A percentile compares a stretch with the other conserved stretches of the same genome.
phyloP scores from a whole-genome alignment of 2,888 invertebrate genomes.

The Noctuana brunneofusca region DNA sequence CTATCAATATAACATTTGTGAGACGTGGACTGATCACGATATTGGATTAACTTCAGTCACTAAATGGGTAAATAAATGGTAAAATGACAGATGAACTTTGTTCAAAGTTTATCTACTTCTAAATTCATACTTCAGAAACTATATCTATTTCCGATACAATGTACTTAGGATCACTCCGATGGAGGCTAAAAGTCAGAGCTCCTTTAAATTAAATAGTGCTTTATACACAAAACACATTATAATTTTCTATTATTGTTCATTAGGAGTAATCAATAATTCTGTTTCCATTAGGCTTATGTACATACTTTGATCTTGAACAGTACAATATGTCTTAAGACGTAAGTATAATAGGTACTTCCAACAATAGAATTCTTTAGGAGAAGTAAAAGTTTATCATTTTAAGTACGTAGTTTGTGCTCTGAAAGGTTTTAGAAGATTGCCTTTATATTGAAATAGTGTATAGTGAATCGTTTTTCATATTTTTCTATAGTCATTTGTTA shows the following conservation, averaged over 20 bases:
- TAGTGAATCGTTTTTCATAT: constrained; percentile 18
- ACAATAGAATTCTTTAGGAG: not conserved
- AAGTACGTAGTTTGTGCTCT: not conserved
- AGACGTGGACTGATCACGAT: too few species aligned
- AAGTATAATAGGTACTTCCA: not conserved
- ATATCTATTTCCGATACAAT: not conserved
- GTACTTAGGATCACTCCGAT: constrained; percentile 13
- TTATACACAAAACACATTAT: not conserved
- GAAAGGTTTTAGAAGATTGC: constrained; percentile 17
- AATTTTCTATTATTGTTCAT: not conserved
- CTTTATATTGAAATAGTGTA: constrained; percentile 14
- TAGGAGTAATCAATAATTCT: constrained; percentile 15
- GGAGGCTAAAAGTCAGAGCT: constrained; percentile 5
- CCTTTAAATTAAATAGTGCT: not conserved
- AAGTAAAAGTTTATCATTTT: not conserved
- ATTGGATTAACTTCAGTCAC: too few species aligned
- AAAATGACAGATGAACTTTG: not conserved
- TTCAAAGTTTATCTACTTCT: constrained; percentile 9
- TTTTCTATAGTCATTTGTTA: constrained; percentile 21
- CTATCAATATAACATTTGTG: too few species aligned
- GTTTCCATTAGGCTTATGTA: constrained; percentile 10
- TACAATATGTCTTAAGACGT: not conserved
- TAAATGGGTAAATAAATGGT: too few species aligned
- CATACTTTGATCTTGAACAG: not conserved
- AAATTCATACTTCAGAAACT: constrained; percentile 9